A percentile compares a stretch with the other conserved stretches of the same genome.
phyloP scores from a whole-genome alignment of 2,888 invertebrate species.

The Phengaris arion region DNA sequence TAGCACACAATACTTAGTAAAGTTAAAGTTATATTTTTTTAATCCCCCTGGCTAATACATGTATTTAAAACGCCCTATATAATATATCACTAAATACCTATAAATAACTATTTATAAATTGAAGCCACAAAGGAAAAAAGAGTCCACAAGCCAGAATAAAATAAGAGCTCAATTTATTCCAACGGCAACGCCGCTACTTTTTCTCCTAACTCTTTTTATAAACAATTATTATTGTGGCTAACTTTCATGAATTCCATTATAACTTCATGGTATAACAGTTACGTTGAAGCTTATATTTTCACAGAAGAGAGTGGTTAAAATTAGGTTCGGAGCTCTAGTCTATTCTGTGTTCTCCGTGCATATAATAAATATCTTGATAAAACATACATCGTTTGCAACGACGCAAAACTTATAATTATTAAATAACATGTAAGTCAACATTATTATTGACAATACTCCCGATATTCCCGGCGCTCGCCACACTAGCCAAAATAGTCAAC shows the following conservation, averaged over 20 bases:
- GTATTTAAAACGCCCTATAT: neutral
- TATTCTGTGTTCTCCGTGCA: too few species aligned
- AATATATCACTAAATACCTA: neutral
- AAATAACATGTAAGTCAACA: too few species aligned
- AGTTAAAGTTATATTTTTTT: too few species aligned
- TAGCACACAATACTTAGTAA: neutral
- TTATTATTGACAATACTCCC: too few species aligned
- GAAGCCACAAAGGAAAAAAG: neutral
- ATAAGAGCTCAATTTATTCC: neutral
- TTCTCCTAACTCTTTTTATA: neutral
- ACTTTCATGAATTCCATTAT: neutral
- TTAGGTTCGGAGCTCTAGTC: neutral
- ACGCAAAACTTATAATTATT: too few species aligned
- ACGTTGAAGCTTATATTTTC: neutral
- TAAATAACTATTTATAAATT: neutral
- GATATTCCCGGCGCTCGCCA: too few species aligned
- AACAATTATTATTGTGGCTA: constrained; percentile 6
- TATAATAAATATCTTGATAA: too few species aligned
- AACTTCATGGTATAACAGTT: constrained; percentile 2
- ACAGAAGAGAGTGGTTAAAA: neutral
- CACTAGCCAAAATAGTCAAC: too few species aligned
- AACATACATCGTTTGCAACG: too few species aligned
- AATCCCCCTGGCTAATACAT: neutral
- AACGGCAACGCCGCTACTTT: neutral
- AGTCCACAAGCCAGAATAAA: neutral